A percentile compares a stretch with the other conserved stretches of the same genome.
Evolutionary conservation across 2,888 invertebrate genomes (phyloP).

Genomic region (Arrhopalites spinosus): DNA sequence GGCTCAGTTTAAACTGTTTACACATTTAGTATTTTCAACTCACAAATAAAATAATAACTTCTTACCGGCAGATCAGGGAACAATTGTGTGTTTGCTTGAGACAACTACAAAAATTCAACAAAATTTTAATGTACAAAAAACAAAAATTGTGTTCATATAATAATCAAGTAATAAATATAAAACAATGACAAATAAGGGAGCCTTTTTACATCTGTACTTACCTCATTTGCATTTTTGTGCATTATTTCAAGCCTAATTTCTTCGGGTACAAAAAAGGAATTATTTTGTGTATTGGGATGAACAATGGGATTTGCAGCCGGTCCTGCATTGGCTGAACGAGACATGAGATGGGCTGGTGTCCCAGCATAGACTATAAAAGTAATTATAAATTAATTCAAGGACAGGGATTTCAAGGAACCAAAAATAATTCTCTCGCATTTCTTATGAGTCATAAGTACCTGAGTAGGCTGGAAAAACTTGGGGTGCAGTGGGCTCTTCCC

Average conservation of each 20-base stretch:
- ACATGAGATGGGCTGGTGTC: slow-evolving; percentile 66
- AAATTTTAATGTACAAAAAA: no score
- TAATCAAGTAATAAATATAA: no score
- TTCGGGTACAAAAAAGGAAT: slow-evolving; percentile 82
- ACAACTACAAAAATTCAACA: slow-evolving; percentile 60
- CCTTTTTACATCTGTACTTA: no score
- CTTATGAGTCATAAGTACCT: no score
- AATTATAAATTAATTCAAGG: no score
- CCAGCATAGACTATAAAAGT: slow-evolving; percentile 65
- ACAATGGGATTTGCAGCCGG: slow-evolving; percentile 48
- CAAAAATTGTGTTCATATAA: no score
- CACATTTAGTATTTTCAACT: no score
- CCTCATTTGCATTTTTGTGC: slow-evolving; percentile 68
- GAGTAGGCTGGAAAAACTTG: slow-evolving; percentile 61
- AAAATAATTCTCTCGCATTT: no score
- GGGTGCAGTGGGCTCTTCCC: slow-evolving; percentile 41
- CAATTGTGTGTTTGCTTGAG: slow-evolving; percentile 73
- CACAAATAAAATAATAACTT: slow-evolving; percentile 2
- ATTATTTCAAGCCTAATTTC: slow-evolving; percentile 79
- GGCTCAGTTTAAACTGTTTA: no score
- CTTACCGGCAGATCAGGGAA: slow-evolving; percentile 75
- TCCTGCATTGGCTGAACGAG: slow-evolving; percentile 57
- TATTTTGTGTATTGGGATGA: slow-evolving; percentile 57
- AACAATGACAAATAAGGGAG: no score
- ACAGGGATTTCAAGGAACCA: no score